Conservation (phyloP, 2,888 invertebrate species). For the Cephus pygmeus region DNA sequence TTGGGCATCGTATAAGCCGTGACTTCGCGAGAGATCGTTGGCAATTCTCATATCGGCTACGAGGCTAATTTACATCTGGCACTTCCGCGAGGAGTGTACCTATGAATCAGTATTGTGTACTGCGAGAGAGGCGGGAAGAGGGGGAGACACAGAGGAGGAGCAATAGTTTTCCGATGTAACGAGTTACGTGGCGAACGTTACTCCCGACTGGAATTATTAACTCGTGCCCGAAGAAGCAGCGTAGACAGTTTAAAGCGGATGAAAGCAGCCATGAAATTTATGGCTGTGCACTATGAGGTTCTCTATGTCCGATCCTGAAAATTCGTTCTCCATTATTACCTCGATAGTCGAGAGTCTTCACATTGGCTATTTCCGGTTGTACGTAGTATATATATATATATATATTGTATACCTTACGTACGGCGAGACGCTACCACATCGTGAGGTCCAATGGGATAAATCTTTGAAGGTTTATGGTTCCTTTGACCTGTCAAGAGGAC, state of each 20-base stretch:
- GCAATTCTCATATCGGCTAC: not conserved
- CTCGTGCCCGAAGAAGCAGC: not conserved
- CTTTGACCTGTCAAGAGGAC: not conserved
- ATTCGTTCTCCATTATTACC: not conserved
- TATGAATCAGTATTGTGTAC: not conserved
- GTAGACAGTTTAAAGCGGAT: not conserved
- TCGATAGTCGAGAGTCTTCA: not conserved
- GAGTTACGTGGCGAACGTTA: conserved; percentile 7
- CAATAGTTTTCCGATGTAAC: not conserved
- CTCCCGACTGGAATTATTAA: not conserved
- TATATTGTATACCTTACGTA: not conserved
- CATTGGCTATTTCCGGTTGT: not conserved
- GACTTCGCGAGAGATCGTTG: not conserved
- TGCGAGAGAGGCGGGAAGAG: conserved; percentile 7
- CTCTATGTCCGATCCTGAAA: not conserved
- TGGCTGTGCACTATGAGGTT: not conserved
- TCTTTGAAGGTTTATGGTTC: not conserved
- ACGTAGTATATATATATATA: too few relatives aligned
- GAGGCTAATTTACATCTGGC: not conserved
- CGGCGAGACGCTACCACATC: not conserved
- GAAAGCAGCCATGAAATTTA: not conserved
- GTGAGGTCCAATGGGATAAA: not conserved
- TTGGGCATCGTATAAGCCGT: not conserved
- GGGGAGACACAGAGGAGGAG: conserved; percentile 9
- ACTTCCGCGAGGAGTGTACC: not conserved